A percentile compares a stretch with the other conserved stretches of the same genome.
These are phyloP conservation scores for Odontomachus brunneus DNA, from an alignment of 1,140 invertebrate species.

Conservation along the genomic window DNA sequence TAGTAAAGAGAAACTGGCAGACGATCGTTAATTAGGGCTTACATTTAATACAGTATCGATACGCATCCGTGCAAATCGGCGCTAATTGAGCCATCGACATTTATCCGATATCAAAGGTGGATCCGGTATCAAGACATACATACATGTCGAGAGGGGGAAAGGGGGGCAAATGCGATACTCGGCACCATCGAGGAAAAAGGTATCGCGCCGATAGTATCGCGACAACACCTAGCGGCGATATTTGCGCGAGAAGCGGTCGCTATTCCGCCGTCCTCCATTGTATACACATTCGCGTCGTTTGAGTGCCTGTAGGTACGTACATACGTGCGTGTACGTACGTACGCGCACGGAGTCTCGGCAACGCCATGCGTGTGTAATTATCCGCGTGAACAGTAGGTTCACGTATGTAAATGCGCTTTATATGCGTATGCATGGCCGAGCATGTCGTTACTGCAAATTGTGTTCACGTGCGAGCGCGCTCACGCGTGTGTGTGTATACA, in stretches of 20 bases:
- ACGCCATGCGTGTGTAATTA: conserved; percentile 66
- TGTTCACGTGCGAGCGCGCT: conserved; percentile 54
- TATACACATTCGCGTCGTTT: conserved; percentile 31
- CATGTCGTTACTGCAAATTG: conserved; percentile 72
- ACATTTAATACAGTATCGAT: background rate
- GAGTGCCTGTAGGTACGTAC: conserved; percentile 1
- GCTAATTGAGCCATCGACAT: conserved; percentile 13
- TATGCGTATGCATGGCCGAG: conserved; percentile 63
- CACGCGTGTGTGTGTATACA: conserved; percentile 22
- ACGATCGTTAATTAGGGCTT: conserved; percentile 13
- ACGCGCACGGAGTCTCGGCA: conserved; percentile 7
- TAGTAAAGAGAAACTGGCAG: background rate
- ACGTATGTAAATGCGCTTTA: conserved; percentile 71
- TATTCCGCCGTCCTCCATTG: conserved; percentile 38
- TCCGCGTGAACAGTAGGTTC: conserved; percentile 69
- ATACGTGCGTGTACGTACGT: no score
- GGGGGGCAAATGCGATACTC: background rate
- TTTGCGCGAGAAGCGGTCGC: background rate
- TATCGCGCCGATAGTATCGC: background rate
- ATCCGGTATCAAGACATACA: no score
- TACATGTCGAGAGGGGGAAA: no score
- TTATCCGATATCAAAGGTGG: conserved; percentile 5
- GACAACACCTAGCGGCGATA: background rate
- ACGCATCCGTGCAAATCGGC: conserved; percentile 5
- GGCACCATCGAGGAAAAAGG: background rate